Percentiles rank a stretch among this genome's conserved stretches.
Evolutionary conservation across 2,888 invertebrate species (phyloP).

Genomic region (Cephonodes hylas): DNA sequence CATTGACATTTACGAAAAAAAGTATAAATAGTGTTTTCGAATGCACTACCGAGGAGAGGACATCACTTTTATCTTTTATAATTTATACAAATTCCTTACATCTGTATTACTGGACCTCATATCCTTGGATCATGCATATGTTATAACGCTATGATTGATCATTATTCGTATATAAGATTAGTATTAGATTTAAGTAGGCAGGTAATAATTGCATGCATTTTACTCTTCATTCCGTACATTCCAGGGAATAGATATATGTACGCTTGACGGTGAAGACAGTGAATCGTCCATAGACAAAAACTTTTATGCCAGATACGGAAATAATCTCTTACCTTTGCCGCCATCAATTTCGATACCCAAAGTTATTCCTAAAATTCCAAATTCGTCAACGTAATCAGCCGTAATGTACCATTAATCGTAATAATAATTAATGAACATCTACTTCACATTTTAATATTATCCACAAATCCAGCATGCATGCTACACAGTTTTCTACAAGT

Average conservation of each 20-base stretch:
- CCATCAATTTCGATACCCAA: slow-evolving; percentile 74
- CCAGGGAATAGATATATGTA: not conserved
- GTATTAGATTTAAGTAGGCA: too few relatives aligned
- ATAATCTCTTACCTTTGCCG: slow-evolving; percentile 71
- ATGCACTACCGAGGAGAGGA: too few relatives aligned
- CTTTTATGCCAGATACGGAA: slow-evolving; percentile 75
- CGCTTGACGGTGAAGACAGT: slow-evolving; percentile 43
- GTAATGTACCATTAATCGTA: slow-evolving; percentile 1
- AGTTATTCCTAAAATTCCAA: slow-evolving; percentile 39
- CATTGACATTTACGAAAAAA: too few relatives aligned
- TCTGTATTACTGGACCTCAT: too few relatives aligned
- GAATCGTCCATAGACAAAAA: slow-evolving; percentile 66
- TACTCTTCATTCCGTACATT: not conserved
- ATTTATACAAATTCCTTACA: too few relatives aligned
- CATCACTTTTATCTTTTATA: too few relatives aligned
- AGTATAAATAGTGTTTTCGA: too few relatives aligned
- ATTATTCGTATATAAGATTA: too few relatives aligned
- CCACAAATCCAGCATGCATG: not conserved
- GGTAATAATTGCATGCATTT: slow-evolving; percentile 16
- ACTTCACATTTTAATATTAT: not conserved
- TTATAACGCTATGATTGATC: too few relatives aligned
- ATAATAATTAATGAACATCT: not conserved
- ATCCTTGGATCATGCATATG: too few relatives aligned
- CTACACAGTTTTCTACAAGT: not conserved
- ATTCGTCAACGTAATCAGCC: not conserved